These are phyloP conservation scores for Tetrapedia diversipes DNA, from an alignment of 2,888 invertebrate genomes.

Conservation along the genomic window DNA sequence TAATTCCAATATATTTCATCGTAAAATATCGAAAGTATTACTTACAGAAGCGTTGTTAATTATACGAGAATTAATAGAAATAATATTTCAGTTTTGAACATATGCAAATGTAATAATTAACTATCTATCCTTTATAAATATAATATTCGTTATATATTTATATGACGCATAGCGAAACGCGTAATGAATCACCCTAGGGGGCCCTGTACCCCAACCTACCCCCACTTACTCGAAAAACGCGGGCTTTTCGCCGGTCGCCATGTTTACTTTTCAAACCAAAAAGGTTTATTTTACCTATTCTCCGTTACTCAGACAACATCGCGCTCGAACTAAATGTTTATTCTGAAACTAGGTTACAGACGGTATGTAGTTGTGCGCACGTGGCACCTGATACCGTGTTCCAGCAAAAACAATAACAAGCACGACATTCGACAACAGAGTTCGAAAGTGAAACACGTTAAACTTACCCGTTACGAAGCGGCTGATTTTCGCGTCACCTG, in stretches of 20 bases:
- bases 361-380: background rate
- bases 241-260: background rate
- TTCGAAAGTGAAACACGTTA: background rate
- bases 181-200: background rate
- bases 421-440: background rate
- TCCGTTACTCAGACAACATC: too few species aligned
- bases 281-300: too few species aligned
- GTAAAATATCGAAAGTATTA: background rate
- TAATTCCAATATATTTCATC: background rate
- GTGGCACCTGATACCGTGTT: background rate
- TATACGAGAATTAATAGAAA: too few species aligned
- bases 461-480: constrained; percentile 3
- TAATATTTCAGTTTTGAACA: too few species aligned
- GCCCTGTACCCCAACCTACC: background rate
- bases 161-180: too few species aligned
- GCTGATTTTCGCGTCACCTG: background rate
- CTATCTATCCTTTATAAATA: too few species aligned
- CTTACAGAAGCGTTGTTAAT: too few species aligned
- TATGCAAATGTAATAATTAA: too few species aligned
- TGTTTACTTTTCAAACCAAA: constrained; percentile 5
- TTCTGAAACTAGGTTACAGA: background rate
- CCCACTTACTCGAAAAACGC: background rate
- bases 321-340: too few species aligned
- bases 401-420: constrained; percentile 11
- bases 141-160: too few species aligned